A percentile compares a stretch with the other conserved stretches of the same genome.
These are phyloP conservation scores for Myotis davidii DNA, from an alignment of 2,113 vertebrate species.

Conservation along the genomic window DNA sequence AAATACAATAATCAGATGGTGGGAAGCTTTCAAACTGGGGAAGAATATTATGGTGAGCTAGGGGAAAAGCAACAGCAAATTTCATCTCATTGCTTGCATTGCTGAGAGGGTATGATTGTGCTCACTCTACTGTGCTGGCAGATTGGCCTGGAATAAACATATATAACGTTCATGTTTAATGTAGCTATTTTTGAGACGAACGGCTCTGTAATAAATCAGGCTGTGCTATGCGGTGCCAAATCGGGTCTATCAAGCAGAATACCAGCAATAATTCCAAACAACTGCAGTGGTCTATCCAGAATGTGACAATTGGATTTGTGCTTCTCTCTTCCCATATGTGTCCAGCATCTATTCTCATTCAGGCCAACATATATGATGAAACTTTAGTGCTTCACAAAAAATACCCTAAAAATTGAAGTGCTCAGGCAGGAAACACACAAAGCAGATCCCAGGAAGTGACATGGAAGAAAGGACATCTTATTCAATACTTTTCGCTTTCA, in stretches of 20 bases:
- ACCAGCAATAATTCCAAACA: neutral
- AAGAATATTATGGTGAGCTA: neutral
- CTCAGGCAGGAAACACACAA: neutral
- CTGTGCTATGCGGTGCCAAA: neutral
- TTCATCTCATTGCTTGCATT: neutral
- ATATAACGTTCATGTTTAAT: conserved; percentile 34
- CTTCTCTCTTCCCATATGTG: neutral
- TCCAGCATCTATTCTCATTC: neutral
- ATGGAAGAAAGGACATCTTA: neutral
- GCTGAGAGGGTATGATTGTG: neutral
- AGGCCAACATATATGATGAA: neutral
- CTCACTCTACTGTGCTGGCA: conserved; percentile 12
- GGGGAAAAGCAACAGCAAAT: neutral
- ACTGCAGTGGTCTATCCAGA: neutral
- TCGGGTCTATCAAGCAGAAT: neutral
- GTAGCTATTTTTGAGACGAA: conserved; percentile 26
- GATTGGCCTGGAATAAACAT: conserved; percentile 26
- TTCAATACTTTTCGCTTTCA: neutral
- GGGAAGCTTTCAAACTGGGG: neutral
- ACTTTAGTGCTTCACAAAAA: neutral
- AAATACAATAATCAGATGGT: conserved; percentile 12
- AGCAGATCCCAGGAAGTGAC: neutral
- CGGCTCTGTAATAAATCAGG: neutral
- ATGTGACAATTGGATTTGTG: neutral
- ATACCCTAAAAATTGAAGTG: neutral